Percentiles rank a stretch among this genome's conserved stretches.
Conservation (phyloP, 2,888 invertebrate genomes). For the Punctoribates punctum region DNA sequence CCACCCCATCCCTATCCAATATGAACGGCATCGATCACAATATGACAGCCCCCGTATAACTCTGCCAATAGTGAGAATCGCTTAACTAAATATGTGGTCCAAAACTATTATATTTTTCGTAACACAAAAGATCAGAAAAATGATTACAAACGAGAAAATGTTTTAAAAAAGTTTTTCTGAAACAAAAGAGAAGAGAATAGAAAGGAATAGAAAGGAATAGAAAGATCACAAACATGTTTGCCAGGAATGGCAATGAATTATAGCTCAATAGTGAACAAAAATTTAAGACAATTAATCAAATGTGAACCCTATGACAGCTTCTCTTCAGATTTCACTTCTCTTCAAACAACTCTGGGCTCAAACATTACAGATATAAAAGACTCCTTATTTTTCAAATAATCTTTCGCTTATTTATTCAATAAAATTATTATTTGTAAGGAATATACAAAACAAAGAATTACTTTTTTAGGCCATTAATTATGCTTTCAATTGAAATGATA, state of each 20-base stretch:
- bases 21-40: slow-evolving; percentile 32
- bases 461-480: too few species aligned
- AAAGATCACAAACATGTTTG: slow-evolving; percentile 33
- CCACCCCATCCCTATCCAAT: slow-evolving; percentile 26
- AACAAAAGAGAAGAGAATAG: too few species aligned
- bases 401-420: neutral
- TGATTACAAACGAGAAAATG: slow-evolving; percentile 17
- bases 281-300: slow-evolving; percentile 34
- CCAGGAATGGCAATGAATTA: slow-evolving; percentile 15
- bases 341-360: neutral
- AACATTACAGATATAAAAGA: neutral
- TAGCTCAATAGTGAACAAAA: slow-evolving; percentile 26
- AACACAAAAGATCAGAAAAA: slow-evolving; percentile 21
- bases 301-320: neutral
- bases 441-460: neutral
- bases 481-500: too few species aligned
- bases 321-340: slow-evolving; percentile 15
- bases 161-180: slow-evolving; percentile 18
- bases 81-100: slow-evolving; percentile 29
- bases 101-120: slow-evolving; percentile 4
- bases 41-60: slow-evolving; percentile 20
- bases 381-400: neutral
- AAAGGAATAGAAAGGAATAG: neutral
- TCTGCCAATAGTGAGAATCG: slow-evolving; percentile 5
- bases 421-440: neutral